phyloP scores from a whole-genome alignment of 1,140 invertebrate genomes.

The Drosophila gunungcola region DNA sequence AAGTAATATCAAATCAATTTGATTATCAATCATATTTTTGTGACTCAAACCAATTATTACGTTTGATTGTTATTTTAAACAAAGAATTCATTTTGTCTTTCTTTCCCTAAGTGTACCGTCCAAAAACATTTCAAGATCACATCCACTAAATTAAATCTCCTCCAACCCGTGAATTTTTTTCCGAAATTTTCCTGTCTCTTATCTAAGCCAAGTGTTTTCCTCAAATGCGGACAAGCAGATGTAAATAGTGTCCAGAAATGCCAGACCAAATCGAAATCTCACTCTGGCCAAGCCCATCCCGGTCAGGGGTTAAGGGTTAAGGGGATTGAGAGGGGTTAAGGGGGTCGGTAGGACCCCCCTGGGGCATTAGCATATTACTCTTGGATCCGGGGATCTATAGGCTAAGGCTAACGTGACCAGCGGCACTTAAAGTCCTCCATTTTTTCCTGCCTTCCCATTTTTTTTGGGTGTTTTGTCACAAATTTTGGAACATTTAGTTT shows the following conservation, averaged over 20 bases:
- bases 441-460: background rate
- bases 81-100: no score
- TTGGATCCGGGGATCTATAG: slow-evolving; percentile 10
- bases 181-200: slow-evolving; percentile 7
- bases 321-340: background rate
- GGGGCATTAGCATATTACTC: slow-evolving; percentile 62
- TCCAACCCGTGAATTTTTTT: background rate
- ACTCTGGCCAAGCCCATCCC: slow-evolving; percentile 27
- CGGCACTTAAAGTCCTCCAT: slow-evolving; percentile 57
- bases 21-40: no score
- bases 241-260: slow-evolving; percentile 58
- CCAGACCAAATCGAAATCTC: slow-evolving; percentile 29
- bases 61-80: no score
- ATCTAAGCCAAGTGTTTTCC: slow-evolving; percentile 62
- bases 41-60: no score
- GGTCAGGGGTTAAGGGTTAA: slow-evolving; percentile 50
- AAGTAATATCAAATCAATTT: no score
- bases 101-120: no score
- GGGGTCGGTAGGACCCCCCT: background rate
- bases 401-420: slow-evolving; percentile 62
- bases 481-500: slow-evolving; percentile 67
- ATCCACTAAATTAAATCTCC: slow-evolving; percentile 2
- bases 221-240: slow-evolving; percentile 66
- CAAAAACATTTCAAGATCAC: background rate
- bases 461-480: slow-evolving; percentile 47